phyloP scores from a whole-genome alignment of 2,113 vertebrate species.

The Phasianus colchicus region DNA sequence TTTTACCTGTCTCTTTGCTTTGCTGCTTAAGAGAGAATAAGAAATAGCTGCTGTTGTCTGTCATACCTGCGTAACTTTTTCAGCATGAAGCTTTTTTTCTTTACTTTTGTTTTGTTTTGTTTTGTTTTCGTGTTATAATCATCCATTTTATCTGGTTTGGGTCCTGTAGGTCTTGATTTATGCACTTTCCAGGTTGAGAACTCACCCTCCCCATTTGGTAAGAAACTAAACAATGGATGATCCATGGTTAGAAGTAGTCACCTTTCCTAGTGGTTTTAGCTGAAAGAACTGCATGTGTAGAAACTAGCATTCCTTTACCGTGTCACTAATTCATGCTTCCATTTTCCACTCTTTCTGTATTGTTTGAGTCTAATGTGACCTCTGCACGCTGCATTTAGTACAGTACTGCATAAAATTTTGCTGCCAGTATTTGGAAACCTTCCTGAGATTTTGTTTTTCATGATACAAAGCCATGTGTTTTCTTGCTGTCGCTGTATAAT shows the following conservation, averaged over 20 bases:
- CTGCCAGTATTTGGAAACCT: slow-evolving; percentile 23
- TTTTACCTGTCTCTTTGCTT: slow-evolving; percentile 50
- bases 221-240: slow-evolving; percentile 85
- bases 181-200: slow-evolving; percentile 96
- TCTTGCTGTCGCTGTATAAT: slow-evolving; percentile 24
- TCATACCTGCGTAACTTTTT: slow-evolving; percentile 57
- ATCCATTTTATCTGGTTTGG: slow-evolving; percentile 94
- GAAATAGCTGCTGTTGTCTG: slow-evolving; percentile 44
- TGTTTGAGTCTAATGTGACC: slow-evolving; percentile 27
- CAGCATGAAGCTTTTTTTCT: slow-evolving; percentile 62
- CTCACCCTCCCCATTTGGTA: slow-evolving; percentile 95
- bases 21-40: slow-evolving; percentile 50
- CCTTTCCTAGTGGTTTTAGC: slow-evolving; percentile 69
- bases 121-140: slow-evolving; percentile 82
- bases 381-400: slow-evolving; percentile 6
- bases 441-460: slow-evolving; percentile 35
- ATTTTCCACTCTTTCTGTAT: slow-evolving; percentile 32
- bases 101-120: slow-evolving; percentile 33
- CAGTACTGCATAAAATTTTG: slow-evolving; percentile 22
- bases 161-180: slow-evolving; percentile 99
- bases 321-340: slow-evolving; percentile 73
- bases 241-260: slow-evolving; percentile 82
- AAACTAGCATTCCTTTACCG: slow-evolving; percentile 35
- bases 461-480: slow-evolving; percentile 50
- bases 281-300: slow-evolving; percentile 73